Conservation (phyloP, 1,140 invertebrate species). For the Drosophila subpulchrella region DNA sequence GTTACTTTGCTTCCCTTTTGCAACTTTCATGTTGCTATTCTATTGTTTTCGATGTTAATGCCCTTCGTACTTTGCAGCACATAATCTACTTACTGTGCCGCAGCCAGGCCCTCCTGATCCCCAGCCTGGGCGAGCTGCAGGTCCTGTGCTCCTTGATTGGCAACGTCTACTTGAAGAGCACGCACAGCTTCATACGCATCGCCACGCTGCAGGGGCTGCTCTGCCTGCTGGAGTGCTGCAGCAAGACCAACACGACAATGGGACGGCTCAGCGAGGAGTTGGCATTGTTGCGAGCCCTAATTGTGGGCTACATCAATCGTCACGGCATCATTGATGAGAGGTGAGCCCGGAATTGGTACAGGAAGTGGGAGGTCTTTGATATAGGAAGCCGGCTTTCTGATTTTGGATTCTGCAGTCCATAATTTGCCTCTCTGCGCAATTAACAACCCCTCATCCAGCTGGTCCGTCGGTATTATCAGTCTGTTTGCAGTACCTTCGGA, state of each 20-base stretch:
- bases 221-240: constrained; percentile 90
- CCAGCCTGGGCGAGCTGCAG: constrained; percentile 72
- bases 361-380: not conserved
- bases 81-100: constrained; percentile 84
- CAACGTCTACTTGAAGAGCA: constrained; percentile 85
- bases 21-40: not conserved
- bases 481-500: not conserved
- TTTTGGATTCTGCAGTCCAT: not conserved
- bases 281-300: constrained; percentile 87
- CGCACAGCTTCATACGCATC: constrained; percentile 87
- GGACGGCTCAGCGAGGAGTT: constrained; percentile 86
- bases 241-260: constrained; percentile 86
- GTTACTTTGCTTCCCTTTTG: not conserved
- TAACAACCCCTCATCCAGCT: constrained; percentile 14
- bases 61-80: constrained; percentile 48
- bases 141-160: constrained; percentile 85
- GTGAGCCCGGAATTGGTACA: constrained; percentile 66
- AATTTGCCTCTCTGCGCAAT: constrained; percentile 9
- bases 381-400: not conserved
- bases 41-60: constrained; percentile 20
- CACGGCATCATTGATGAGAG: constrained; percentile 86
- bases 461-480: constrained; percentile 10
- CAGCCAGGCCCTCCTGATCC: constrained; percentile 79
- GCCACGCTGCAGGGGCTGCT: constrained; percentile 90
- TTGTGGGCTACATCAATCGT: constrained; percentile 89